Conservation (phyloP, 2,888 invertebrate species). For the Lasius fuliginosus region DNA sequence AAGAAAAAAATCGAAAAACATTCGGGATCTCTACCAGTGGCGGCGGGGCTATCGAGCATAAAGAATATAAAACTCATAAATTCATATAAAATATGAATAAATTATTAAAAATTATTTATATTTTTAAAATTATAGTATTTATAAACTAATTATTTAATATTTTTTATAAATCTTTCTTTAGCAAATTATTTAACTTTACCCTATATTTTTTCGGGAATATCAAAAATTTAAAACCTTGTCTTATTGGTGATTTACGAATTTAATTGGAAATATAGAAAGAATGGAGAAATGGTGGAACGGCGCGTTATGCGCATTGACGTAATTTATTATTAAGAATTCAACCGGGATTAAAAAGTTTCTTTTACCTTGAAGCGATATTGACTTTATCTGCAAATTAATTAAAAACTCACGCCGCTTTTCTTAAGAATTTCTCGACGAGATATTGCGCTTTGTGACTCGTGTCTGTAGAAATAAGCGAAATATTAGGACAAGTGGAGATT, state of each 20-base stretch:
- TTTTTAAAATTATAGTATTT: not conserved
- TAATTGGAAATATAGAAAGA: conserved; percentile 24
- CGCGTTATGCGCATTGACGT: not conserved
- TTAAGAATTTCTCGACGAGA: conserved; percentile 27
- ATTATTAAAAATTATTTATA: not conserved
- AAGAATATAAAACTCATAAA: conserved; percentile 3
- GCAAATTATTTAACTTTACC: not conserved
- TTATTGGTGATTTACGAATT: not conserved
- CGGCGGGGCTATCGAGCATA: not conserved
- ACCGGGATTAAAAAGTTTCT: conserved; percentile 25
- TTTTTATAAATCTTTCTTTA: not conserved
- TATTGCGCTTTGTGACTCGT: conserved; percentile 18
- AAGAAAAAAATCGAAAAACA: not conserved
- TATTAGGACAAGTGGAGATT: not conserved
- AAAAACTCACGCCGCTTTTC: conserved; percentile 24
- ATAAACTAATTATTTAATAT: not conserved
- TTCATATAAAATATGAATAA: not conserved
- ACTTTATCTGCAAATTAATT: conserved; percentile 45
- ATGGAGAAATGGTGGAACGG: not conserved
- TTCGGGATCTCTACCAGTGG: not conserved
- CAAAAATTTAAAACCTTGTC: not conserved
- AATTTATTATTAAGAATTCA: conserved; percentile 21
- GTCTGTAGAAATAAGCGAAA: conserved; percentile 22
- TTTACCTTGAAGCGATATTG: conserved; percentile 10
- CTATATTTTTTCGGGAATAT: not conserved